Evolutionary conservation across 1,140 invertebrate genomes (phyloP).

Genomic region (Leptopilina boulardi): DNA sequence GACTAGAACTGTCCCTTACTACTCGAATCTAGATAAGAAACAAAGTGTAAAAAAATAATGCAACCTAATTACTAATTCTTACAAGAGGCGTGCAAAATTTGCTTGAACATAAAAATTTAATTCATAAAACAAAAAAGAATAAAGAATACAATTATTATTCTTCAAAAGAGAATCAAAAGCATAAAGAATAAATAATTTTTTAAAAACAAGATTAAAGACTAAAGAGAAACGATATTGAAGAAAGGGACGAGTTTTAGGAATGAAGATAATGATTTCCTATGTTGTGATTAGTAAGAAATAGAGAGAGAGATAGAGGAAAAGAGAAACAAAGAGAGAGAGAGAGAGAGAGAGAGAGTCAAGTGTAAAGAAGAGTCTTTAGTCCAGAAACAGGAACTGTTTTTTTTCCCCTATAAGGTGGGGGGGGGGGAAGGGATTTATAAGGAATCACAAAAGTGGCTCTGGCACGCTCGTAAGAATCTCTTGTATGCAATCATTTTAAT

Average conservation of each 20-base stretch:
- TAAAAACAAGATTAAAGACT: background rate
- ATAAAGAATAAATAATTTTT: no score
- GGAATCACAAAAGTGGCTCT: background rate
- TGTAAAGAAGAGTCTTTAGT: conserved; percentile 3
- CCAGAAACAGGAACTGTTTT: conserved; percentile 6
- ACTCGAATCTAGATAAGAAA: no score
- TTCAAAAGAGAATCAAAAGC: no score
- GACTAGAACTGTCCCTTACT: no score
- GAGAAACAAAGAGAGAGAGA: background rate
- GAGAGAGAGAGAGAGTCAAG: background rate
- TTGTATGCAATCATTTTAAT: conserved; percentile 51
- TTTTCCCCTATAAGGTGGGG: no score
- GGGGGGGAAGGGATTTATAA: background rate
- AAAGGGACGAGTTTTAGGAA: background rate
- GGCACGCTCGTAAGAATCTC: conserved; percentile 4
- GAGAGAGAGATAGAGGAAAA: background rate
- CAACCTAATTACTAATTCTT: no score
- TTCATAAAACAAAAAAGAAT: no score
- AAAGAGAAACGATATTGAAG: background rate
- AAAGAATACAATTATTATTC: no score
- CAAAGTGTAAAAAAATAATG: no score
- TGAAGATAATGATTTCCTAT: conserved; percentile 4
- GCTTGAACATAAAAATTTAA: no score
- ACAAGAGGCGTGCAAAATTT: no score
- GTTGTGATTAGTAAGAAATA: background rate